Conservation (phyloP, 2,113 vertebrate genomes). For the Noctilio leporinus region DNA sequence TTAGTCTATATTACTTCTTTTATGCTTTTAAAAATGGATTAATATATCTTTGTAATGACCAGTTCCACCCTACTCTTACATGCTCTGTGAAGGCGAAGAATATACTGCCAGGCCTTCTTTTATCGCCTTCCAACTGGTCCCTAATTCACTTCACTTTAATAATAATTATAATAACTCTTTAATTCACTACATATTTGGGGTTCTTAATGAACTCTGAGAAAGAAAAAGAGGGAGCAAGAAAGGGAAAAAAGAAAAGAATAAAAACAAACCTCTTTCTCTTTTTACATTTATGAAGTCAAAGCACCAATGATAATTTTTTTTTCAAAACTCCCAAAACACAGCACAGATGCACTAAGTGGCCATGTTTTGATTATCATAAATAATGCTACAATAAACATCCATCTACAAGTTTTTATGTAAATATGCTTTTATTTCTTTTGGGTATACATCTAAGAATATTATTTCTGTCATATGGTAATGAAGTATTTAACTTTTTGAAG, state of each 20-base stretch:
- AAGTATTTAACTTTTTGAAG: neutral
- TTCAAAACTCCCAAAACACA: neutral
- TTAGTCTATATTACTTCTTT: neutral
- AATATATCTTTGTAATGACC: neutral
- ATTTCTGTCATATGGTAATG: neutral
- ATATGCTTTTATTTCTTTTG: neutral
- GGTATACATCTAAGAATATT: neutral
- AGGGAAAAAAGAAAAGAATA: neutral
- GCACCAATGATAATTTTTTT: neutral
- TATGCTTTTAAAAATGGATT: neutral
- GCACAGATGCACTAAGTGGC: neutral
- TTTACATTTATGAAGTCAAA: neutral
- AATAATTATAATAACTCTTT: neutral
- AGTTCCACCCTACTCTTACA: neutral
- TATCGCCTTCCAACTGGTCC: neutral
- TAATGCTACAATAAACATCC: neutral
- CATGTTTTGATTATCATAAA: neutral
- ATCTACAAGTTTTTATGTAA: neutral
- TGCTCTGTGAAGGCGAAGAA: neutral
- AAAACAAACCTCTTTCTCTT: neutral
- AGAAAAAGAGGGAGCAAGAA: neutral
- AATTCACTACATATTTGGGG: neutral
- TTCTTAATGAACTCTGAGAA: neutral
- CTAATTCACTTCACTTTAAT: neutral
- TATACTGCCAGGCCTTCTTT: neutral